phyloP scores from a whole-genome alignment of 1,140 invertebrate species.

The Samia ricini region DNA sequence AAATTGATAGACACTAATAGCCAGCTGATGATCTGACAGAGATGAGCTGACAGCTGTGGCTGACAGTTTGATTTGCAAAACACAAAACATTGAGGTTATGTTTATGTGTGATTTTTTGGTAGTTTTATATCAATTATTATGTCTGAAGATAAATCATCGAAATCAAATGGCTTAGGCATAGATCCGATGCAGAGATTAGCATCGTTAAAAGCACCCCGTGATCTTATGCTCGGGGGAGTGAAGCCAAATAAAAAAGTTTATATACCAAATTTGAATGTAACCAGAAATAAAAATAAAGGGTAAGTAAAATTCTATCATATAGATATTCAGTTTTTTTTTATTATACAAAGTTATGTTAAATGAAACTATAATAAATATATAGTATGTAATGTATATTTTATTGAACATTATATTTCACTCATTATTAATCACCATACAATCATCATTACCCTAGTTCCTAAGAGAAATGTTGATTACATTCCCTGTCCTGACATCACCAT shows the following conservation, averaged over 20 bases:
- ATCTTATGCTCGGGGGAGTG: slow-evolving; percentile 72
- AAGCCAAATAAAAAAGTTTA: slow-evolving; percentile 74
- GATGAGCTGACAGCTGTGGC: neutral
- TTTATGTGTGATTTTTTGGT: slow-evolving; percentile 1
- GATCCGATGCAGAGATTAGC: slow-evolving; percentile 62
- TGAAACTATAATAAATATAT: too few relatives aligned
- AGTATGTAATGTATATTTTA: too few relatives aligned
- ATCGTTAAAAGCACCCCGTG: slow-evolving; percentile 75
- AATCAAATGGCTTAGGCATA: slow-evolving; percentile 42
- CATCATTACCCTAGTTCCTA: too few relatives aligned
- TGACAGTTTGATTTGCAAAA: neutral
- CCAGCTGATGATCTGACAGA: too few relatives aligned
- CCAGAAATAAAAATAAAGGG: slow-evolving; percentile 73
- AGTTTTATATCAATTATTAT: slow-evolving; percentile 11
- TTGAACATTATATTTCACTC: too few relatives aligned
- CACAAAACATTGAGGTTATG: neutral
- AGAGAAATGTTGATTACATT: too few relatives aligned
- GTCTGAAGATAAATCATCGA: slow-evolving; percentile 46
- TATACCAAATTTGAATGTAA: slow-evolving; percentile 68
- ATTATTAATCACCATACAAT: too few relatives aligned
- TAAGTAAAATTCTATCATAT: slow-evolving; percentile 27
- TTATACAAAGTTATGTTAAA: too few relatives aligned
- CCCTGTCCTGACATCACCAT: too few relatives aligned
- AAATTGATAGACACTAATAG: too few relatives aligned
- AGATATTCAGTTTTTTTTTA: too few relatives aligned